phyloP scores from a whole-genome alignment of 2,113 vertebrate genomes.

The Toxotes jaculatrix region DNA sequence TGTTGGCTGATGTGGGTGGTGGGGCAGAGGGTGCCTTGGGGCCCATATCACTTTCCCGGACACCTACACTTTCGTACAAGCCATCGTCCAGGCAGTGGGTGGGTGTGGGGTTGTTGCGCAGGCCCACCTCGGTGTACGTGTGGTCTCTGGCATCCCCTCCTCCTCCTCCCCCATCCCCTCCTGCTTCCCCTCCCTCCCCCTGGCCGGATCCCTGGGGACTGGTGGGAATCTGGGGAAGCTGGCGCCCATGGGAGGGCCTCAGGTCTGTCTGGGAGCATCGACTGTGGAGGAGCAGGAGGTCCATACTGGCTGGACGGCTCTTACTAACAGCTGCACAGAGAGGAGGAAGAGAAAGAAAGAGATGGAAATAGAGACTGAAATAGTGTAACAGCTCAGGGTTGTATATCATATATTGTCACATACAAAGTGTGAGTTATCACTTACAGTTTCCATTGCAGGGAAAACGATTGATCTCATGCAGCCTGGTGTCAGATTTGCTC shows the following conservation, averaged over 20 bases:
- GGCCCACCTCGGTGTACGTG: constrained; percentile 83
- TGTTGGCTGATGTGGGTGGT: constrained; percentile 54
- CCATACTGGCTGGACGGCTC: constrained; percentile 85
- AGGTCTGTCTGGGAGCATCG: constrained; percentile 81
- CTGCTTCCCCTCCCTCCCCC: constrained; percentile 57
- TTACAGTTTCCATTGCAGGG: constrained; percentile 85
- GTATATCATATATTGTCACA: constrained; percentile 42
- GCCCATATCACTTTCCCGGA: constrained; percentile 65
- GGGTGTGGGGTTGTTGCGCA: constrained; percentile 74
- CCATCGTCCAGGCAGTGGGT: constrained; percentile 79
- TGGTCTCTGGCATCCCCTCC: constrained; percentile 76
- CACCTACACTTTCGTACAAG: constrained; percentile 83
- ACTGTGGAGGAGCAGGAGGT: constrained; percentile 84
- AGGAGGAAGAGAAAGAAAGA: background rate
- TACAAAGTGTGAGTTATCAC: constrained; percentile 54
- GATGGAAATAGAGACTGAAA: constrained; percentile 3
- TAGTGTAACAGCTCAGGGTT: constrained; percentile 14
- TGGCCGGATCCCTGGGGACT: constrained; percentile 68
- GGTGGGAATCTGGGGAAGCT: constrained; percentile 80
- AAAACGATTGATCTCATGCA: constrained; percentile 85
- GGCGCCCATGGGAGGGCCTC: constrained; percentile 75
- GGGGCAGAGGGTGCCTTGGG: constrained; percentile 60
- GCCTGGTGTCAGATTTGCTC: constrained; percentile 87
- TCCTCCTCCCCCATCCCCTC: constrained; percentile 45
- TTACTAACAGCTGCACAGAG: constrained; percentile 76